A percentile compares a stretch with the other conserved stretches of the same genome.
Evolutionary conservation across 30 jellyfish, hydroid and myxozoan genomes (phyloP).

Genomic region (Haliclystus octoradiatus): DNA sequence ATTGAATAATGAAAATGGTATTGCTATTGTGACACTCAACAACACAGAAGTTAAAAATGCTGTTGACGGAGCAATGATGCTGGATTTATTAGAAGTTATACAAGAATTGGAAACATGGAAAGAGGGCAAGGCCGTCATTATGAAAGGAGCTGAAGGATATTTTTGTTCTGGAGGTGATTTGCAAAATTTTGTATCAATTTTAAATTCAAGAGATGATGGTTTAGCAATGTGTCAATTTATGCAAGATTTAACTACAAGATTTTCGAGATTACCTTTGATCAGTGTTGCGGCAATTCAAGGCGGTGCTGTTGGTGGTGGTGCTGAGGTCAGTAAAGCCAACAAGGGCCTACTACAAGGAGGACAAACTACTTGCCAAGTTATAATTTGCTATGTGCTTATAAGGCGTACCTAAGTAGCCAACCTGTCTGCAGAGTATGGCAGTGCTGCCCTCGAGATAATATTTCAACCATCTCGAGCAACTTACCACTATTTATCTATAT

Average conservation of each 20-base stretch:
- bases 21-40: slow-evolving; percentile 47
- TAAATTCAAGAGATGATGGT: slow-evolving; percentile 70
- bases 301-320: slow-evolving; percentile 87
- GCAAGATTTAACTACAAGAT: slow-evolving; percentile 54
- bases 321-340: too few species aligned
- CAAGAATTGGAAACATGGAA: slow-evolving; percentile 51
- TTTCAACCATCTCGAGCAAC: too few species aligned
- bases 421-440: too few species aligned
- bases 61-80: slow-evolving; percentile 61
- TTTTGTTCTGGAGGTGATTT: slow-evolving; percentile 95
- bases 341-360: too few species aligned
- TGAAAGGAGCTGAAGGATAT: slow-evolving; percentile 47
- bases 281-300: slow-evolving; percentile 84
- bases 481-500: too few species aligned
- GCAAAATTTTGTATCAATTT: slow-evolving; percentile 48
- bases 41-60: slow-evolving; percentile 70
- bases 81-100: slow-evolving; percentile 20
- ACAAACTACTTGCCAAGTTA: too few species aligned
- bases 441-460: too few species aligned
- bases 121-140: slow-evolving; percentile 53
- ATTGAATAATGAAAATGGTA: slow-evolving; percentile 22
- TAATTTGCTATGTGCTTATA: too few species aligned
- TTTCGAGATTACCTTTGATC: slow-evolving; percentile 57
- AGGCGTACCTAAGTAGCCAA: too few species aligned
- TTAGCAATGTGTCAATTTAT: slow-evolving; percentile 65